phyloP scores from a whole-genome alignment of 2,113 vertebrate species.

The Cepphus grylle region DNA sequence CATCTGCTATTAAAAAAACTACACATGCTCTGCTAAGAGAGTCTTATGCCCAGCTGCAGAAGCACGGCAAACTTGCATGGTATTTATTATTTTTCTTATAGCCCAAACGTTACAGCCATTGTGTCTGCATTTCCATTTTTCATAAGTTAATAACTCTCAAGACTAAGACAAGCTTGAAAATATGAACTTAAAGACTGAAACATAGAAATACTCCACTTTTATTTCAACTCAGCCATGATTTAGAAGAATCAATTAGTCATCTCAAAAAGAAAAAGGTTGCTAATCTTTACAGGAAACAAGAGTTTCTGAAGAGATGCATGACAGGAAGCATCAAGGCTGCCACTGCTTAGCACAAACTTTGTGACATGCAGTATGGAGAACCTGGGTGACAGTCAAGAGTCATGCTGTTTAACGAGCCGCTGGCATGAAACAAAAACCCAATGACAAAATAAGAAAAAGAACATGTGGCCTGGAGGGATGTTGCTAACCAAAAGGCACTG shows the following conservation, averaged over 20 bases:
- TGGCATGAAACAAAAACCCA: not conserved
- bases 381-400: not conserved
- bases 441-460: not conserved
- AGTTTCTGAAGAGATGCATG: not conserved
- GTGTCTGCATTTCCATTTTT: not conserved
- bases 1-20: not conserved
- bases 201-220: not conserved
- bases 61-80: not conserved
- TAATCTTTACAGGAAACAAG: constrained; percentile 13
- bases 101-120: not conserved
- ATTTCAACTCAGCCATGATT: not conserved
- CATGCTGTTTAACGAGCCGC: not conserved
- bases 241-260: not conserved
- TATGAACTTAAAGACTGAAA: not conserved
- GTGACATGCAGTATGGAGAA: not conserved
- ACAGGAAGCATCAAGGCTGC: constrained; percentile 11
- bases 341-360: not conserved
- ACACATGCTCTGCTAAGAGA: not conserved
- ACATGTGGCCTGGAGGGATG: not conserved
- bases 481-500: not conserved
- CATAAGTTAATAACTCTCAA: not conserved
- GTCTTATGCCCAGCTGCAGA: not conserved
- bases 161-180: not conserved
- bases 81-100: not conserved
- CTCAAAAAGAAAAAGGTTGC: not conserved